These are phyloP conservation scores for Lordiphosa mommai DNA, from an alignment of 1,140 invertebrate species.

Conservation along the genomic window DNA sequence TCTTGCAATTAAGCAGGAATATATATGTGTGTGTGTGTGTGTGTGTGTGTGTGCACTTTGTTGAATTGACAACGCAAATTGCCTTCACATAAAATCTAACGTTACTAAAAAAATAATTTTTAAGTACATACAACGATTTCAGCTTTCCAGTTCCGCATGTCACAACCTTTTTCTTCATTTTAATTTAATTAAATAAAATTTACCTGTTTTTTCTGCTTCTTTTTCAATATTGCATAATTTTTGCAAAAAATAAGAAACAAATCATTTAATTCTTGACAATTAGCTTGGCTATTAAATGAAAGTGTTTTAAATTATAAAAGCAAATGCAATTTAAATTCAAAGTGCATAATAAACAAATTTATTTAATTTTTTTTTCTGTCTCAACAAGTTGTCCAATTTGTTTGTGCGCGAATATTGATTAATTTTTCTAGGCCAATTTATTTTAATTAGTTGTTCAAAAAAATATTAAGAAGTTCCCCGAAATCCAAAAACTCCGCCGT, in stretches of 20 bases:
- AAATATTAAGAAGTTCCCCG: slow-evolving; percentile 38
- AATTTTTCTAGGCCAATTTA: slow-evolving; percentile 51
- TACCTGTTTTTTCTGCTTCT: not conserved
- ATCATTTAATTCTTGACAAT: slow-evolving; percentile 51
- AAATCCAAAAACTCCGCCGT: slow-evolving; percentile 36
- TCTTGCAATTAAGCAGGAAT: too few species aligned
- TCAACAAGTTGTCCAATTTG: slow-evolving; percentile 16
- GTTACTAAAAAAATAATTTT: too few species aligned
- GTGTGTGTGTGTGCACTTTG: too few species aligned
- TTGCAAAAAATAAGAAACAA: too few species aligned
- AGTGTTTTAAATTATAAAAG: slow-evolving; percentile 65
- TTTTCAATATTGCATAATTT: slow-evolving; percentile 3
- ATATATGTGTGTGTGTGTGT: too few species aligned
- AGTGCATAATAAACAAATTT: slow-evolving; percentile 33
- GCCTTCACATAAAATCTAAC: too few species aligned
- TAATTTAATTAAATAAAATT: too few species aligned
- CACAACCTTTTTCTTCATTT: too few species aligned
- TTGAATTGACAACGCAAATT: too few species aligned
- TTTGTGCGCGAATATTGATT: slow-evolving; percentile 54
- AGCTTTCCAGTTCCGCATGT: too few species aligned
- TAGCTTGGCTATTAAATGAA: slow-evolving; percentile 64
- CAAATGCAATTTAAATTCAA: slow-evolving; percentile 29
- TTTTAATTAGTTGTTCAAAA: slow-evolving; percentile 62
- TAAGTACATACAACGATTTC: too few species aligned
- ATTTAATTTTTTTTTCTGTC: slow-evolving; percentile 18